Conservation (phyloP, 2,888 invertebrate species). For the Nomada lathburiana region DNA sequence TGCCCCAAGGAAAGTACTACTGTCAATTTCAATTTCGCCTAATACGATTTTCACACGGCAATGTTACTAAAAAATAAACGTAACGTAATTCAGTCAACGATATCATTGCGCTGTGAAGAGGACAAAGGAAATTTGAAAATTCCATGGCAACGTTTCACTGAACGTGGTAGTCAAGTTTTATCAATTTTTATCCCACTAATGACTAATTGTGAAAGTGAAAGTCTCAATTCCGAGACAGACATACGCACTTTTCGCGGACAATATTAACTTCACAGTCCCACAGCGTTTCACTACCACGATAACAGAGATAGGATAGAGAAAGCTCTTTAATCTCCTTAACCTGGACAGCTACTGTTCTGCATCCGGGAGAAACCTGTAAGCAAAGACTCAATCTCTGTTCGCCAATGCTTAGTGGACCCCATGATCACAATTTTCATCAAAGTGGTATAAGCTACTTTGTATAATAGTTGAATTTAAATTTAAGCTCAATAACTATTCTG, state of each 20-base stretch:
- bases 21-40: not conserved
- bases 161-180: too few species aligned
- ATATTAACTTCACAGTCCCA: not conserved
- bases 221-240: not conserved
- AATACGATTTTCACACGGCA: too few species aligned
- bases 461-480: not conserved
- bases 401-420: not conserved
- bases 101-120: too few species aligned
- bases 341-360: not conserved
- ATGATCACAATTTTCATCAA: not conserved
- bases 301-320: not conserved
- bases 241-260: not conserved
- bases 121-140: not conserved
- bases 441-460: not conserved
- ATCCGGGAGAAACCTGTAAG: not conserved
- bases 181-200: too few species aligned
- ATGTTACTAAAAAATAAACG: too few species aligned
- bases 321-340: conserved; percentile 4
- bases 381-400: not conserved
- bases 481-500: too few species aligned
- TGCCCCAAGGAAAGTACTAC: not conserved
- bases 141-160: not conserved
- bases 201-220: too few species aligned
- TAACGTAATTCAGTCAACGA: too few species aligned
- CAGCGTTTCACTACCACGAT: not conserved